Conservation (phyloP, 2,888 invertebrate species). For the Pocota personata region DNA sequence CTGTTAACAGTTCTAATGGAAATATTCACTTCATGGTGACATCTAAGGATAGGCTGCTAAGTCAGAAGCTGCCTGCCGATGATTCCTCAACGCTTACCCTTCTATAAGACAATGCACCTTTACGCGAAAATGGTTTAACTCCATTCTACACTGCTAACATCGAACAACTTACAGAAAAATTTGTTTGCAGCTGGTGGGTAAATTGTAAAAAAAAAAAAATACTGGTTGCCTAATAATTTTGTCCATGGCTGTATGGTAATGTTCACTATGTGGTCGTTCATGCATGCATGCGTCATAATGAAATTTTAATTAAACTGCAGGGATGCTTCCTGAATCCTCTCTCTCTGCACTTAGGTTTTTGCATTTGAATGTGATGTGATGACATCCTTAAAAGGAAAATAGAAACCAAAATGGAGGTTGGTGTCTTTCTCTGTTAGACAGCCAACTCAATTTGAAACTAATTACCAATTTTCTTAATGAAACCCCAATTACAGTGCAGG, state of each 20-base stretch:
- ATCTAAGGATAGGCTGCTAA: too few relatives aligned
- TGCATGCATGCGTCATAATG: conserved; percentile 70
- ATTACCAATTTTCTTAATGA: conserved; percentile 79
- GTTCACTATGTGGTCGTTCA: conserved; percentile 50
- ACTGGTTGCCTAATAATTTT: too few relatives aligned
- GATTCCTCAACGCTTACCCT: too few relatives aligned
- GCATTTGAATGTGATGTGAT: conserved; percentile 31
- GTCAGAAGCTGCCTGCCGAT: too few relatives aligned
- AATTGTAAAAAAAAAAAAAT: not conserved
- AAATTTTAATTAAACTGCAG: conserved; percentile 67
- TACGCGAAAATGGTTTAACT: too few relatives aligned
- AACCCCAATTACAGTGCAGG: conserved; percentile 76
- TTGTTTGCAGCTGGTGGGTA: too few relatives aligned
- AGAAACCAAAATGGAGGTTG: not conserved
- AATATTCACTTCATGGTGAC: too few relatives aligned
- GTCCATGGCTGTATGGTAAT: too few relatives aligned
- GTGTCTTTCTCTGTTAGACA: not conserved
- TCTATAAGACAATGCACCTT: too few relatives aligned
- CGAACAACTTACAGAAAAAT: too few relatives aligned
- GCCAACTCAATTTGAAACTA: conserved; percentile 74
- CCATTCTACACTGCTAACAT: too few relatives aligned
- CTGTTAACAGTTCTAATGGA: too few relatives aligned
- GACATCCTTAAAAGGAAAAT: conserved; percentile 18
- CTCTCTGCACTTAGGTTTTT: conserved; percentile 1
- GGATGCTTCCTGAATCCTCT: conserved; percentile 42